These are phyloP conservation scores for Dasysyrphus albostriatus DNA, from an alignment of 2,888 invertebrate genomes.

Conservation along the genomic window DNA sequence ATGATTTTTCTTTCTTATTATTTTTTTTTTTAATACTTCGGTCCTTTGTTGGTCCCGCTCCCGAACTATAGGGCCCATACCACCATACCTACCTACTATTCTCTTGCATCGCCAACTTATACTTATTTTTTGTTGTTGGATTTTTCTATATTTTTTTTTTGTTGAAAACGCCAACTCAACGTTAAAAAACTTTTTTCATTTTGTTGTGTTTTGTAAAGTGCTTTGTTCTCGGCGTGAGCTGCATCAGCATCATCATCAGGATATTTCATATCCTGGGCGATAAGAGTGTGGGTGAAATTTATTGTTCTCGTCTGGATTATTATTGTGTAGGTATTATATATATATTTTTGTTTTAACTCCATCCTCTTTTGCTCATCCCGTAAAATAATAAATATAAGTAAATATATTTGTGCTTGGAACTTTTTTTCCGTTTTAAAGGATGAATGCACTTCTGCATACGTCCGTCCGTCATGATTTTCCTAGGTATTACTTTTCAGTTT, in stretches of 20 bases:
- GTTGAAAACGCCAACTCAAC: constrained; percentile 68
- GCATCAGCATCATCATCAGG: constrained; percentile 69
- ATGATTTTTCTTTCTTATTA: constrained; percentile 55
- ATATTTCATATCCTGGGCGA: constrained; percentile 67
- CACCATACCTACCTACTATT: too few relatives aligned
- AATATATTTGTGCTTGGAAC: constrained; percentile 61
- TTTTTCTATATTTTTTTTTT: constrained; percentile 18
- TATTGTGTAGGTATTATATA: constrained; percentile 47
- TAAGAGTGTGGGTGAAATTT: constrained; percentile 66
- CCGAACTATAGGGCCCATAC: constrained; percentile 48
- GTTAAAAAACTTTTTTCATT: constrained; percentile 74
- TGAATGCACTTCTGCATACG: constrained; percentile 61
- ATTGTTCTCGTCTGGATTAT: constrained; percentile 76
- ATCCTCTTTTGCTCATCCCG: constrained; percentile 35
- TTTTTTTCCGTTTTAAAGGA: constrained; percentile 48
- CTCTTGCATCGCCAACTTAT: constrained; percentile 13
- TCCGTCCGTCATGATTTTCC: constrained; percentile 61
- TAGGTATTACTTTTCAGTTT: constrained; percentile 27
- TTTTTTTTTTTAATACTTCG: constrained; percentile 55
- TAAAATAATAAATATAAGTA: constrained; percentile 64
- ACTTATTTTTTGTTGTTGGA: neutral
- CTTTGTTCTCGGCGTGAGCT: constrained; percentile 73
- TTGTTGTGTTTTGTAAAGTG: constrained; percentile 75
- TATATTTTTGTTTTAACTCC: constrained; percentile 14
- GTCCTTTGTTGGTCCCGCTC: constrained; percentile 53